Base-by-base conservation (phyloP, 2,888 invertebrate genomes). In the Hoplodrina ambigua region DNA sequence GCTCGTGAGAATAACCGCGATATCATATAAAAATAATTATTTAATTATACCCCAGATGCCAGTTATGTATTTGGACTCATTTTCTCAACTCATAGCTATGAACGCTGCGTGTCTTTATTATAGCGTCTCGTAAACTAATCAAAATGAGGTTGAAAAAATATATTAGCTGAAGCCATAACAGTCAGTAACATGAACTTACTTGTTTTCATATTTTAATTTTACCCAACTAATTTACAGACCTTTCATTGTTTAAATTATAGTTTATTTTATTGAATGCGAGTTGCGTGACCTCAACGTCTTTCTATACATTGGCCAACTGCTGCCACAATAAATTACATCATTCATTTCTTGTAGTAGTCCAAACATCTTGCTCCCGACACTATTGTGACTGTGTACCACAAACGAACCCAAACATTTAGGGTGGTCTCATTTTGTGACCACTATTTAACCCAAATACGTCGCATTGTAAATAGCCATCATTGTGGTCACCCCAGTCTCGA, bases 361-460 rank as follows among this genome's bases (percentile, higher is more conserved):
- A 84, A 85, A 88, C 87, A 89, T 88, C 87, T 90, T 88, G 88
- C 88, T 72, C 30, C 81, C 78, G 81, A 83, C 74, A 72, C 83
- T 79, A 87, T 88, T 88, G 85, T 86, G 61, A 58, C 75, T 61
- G 33, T 15, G 75, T 66, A 81, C 82, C 84, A 80, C 84, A 75
- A 76, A 66, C 81, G 72, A 84, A 86, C 86, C 86, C 89, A 87
- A 90, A 91, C 90, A 90, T 91, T 91, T 88, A 85, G 94, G 93
- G 94, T 93, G 92, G 93, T 92, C 92, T 88, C 59, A 83, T 83
- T 86, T 90, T 89, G 87, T 90, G 89, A 88, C 89, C 75, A 88
- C 87, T 89, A 92, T 93, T 92, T 91, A 90, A 91, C 88, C 91
- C 89, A 91, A 92, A 93, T 92, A 92, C 84, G 78, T 56, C 33